phyloP scores from a whole-genome alignment of 2,113 vertebrate genomes.

The Scolopax mira region DNA sequence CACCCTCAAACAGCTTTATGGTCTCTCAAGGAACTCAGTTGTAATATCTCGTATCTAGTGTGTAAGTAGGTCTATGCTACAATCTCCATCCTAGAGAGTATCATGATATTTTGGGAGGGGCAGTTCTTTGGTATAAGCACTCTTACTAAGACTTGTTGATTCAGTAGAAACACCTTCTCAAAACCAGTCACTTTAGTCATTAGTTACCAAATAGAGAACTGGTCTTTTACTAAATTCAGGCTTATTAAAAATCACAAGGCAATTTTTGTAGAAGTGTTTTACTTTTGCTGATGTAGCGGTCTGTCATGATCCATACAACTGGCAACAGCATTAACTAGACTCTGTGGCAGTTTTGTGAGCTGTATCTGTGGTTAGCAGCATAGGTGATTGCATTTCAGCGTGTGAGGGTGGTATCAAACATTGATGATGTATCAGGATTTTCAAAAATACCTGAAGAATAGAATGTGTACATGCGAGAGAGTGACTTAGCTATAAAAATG shows the following conservation, averaged over 20 bases:
- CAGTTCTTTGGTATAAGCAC: neutral
- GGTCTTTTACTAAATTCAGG: neutral
- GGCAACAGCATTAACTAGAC: neutral
- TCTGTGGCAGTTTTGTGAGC: neutral
- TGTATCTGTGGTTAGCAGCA: neutral
- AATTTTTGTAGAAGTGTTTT: neutral
- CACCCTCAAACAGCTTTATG: neutral
- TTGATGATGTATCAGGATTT: neutral
- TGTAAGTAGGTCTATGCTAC: neutral
- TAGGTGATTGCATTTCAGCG: neutral
- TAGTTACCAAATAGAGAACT: neutral
- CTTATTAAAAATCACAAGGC: neutral
- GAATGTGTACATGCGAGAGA: fast-evolving
- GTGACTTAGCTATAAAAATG: neutral
- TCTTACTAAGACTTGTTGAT: neutral
- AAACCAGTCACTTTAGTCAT: neutral
- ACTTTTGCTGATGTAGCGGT: neutral
- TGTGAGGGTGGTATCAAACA: neutral
- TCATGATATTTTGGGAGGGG: neutral
- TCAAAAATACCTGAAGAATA: neutral
- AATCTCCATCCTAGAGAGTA: neutral
- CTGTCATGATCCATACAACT: fast-evolving
- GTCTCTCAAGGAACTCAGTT: neutral
- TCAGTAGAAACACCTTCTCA: neutral
- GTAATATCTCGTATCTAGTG: neutral